Base-by-base conservation (phyloP, 2,797 vertebrate species). In the Chrysocyon brachyurus region DNA sequence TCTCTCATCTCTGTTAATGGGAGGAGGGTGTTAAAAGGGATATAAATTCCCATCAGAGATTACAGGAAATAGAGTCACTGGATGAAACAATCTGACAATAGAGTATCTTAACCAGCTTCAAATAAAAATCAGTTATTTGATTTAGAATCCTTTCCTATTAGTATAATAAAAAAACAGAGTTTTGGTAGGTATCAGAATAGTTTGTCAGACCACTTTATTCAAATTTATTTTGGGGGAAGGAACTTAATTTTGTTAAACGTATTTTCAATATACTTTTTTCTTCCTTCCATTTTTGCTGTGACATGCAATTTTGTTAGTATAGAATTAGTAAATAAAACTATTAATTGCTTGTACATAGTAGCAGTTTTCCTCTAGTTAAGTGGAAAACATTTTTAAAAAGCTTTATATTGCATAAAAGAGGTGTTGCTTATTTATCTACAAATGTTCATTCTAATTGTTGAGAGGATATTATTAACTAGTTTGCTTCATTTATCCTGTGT, bases 311-410 rank as follows among this genome's bases (percentile, higher is more conserved):
- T 97, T 96, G 6, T 90, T 95, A 87, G 78, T 91, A 66, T 3
- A 95, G 61, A 97, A 81, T 83, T 98, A 94, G 54, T 89, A 90
- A 91, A 88, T 81, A 87, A 72, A 85, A 94, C 78, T 92, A 52
- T 28, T 72, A 72, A 85, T 91, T 97, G 19, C 33, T 91, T 94
- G 63, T 26, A n/a, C 64, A 84, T 79, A 40, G 46, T 88, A 91
- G 2, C n/a, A 85, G 10, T 73, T 92, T 96, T 78, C 56, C 26
- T 90, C 31, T 87, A 54, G 54, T 89, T 82, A 86, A 54, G 24
- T 10, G 31, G 26, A 91, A 66, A 81, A 94, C 46, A n/a, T 75
- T 59, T 85, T 90, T 93, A 19, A 61, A 96, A 95, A 91, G 0
- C 22, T 57, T 93, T 90, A 49, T 68, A n/a, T 86, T 93, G 64